phyloP scores from a whole-genome alignment of 64 coral and sea anemone species.

The Montipora cactus region DNA sequence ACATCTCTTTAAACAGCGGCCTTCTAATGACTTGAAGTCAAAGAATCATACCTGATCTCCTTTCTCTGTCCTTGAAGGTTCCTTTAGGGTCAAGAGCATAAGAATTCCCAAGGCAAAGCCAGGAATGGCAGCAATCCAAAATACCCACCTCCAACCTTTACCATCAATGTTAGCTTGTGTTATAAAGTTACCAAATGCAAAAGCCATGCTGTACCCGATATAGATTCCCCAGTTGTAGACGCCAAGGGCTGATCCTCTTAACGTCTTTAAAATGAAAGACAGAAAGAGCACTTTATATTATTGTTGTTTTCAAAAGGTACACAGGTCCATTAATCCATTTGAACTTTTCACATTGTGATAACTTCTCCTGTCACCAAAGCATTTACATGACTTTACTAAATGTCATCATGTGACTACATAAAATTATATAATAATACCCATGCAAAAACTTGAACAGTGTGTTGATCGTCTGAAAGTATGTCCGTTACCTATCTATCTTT shows the following conservation, averaged over 20 bases:
- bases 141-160: constrained; percentile 98
- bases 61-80: constrained; percentile 74
- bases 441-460: too few relatives aligned
- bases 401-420: too few relatives aligned
- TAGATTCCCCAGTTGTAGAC: constrained; percentile 99
- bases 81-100: constrained; percentile 91
- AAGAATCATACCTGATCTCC: constrained; percentile 48
- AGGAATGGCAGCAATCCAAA: constrained; percentile 96
- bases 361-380: too few relatives aligned
- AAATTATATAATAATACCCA: too few relatives aligned
- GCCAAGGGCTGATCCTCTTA: constrained; percentile 93
- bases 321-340: too few relatives aligned
- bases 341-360: too few relatives aligned
- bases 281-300: neutral
- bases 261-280: constrained; percentile 46
- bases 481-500: too few relatives aligned
- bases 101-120: constrained; percentile 85
- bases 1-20: too few relatives aligned
- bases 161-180: constrained; percentile 87
- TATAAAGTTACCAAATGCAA: constrained; percentile 97
- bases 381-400: too few relatives aligned
- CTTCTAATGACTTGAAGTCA: too few relatives aligned
- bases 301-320: too few relatives aligned
- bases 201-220: constrained; percentile 97
- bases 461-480: too few relatives aligned